Evolutionary conservation across 2,113 vertebrate species (phyloP), one percentile per base, ranked within the genome.

Genomic region (Oreocharis arfaki): DNA sequence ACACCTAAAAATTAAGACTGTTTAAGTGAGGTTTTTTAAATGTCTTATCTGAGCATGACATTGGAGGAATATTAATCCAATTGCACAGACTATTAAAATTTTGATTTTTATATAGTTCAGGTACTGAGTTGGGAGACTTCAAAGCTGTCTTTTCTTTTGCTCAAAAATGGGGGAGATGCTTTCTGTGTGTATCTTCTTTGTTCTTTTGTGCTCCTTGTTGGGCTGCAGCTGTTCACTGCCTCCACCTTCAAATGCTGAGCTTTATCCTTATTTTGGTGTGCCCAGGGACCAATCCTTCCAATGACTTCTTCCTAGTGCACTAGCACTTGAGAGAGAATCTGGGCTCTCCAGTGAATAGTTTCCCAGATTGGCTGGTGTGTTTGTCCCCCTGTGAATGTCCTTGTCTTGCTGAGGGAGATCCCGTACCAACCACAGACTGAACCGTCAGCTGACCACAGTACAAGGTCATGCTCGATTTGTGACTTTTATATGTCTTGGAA

Each of bases 391-490:
- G 19, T 42, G 24, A 46, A 84, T 16, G 27, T 70, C 42, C 30
- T 7, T 41, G 21, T 57, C 53, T 60, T 90, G 23, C 59, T 61
- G 19, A 80, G 49, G 52, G 28, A 69, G 17, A 41, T 63, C 35
- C 13, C 8, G 0, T 11, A 52, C 24, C 57, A 73, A 5, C 41
- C 37, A 7, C 28, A 47, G 26, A 3, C 42, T 79, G 56, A 87
- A 50, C 44, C 22, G 11, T 30, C 49, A 77, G 23, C 44, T 78
- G 69, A 26, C 22, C 30, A 7, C 74, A 56, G 4, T 11, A n/a
- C 49, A 75, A 9, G 47, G 32, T 73, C 60, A 55, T 0, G 0
- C 41, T 35, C 59, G 33, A 1, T 52, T 68, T 68, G 9, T 0
- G 3, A 71, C 27, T 60, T 94, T 32, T 5, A 9, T 20, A 2